These are phyloP conservation scores for Ramphastos sulfuratus DNA, from an alignment of 2,113 vertebrate genomes.

Conservation along the genomic window DNA sequence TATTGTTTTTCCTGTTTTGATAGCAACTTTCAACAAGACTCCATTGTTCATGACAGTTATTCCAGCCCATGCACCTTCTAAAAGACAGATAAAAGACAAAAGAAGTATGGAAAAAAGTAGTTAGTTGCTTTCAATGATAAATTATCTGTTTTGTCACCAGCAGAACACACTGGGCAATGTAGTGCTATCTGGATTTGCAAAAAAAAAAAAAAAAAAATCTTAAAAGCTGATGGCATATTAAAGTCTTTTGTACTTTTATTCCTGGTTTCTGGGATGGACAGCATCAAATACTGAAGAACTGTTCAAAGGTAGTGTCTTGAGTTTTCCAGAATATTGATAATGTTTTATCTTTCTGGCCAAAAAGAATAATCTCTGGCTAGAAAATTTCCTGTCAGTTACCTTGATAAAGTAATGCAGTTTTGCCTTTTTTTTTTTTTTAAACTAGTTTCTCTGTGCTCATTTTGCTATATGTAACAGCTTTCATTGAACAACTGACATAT, in stretches of 20 bases:
- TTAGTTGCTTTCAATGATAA: background rate
- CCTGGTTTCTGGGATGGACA: background rate
- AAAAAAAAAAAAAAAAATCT: background rate
- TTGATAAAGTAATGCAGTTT: background rate
- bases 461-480: background rate
- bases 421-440: background rate
- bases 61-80: background rate
- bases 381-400: background rate
- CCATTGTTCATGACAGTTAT: background rate
- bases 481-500: background rate
- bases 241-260: background rate
- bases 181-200: background rate
- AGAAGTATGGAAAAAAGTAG: background rate
- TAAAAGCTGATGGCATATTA: background rate
- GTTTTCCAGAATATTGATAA: background rate
- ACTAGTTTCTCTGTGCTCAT: background rate
- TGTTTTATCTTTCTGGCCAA: background rate
- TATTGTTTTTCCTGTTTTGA: background rate
- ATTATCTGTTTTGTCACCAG: conserved; percentile 20
- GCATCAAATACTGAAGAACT: background rate
- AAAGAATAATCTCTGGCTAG: background rate
- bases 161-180: background rate
- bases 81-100: background rate
- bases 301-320: background rate
- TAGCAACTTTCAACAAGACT: background rate